These are phyloP conservation scores for Diabrotica undecimpunctata DNA, from an alignment of 1,140 invertebrate species.

Conservation along the genomic window DNA sequence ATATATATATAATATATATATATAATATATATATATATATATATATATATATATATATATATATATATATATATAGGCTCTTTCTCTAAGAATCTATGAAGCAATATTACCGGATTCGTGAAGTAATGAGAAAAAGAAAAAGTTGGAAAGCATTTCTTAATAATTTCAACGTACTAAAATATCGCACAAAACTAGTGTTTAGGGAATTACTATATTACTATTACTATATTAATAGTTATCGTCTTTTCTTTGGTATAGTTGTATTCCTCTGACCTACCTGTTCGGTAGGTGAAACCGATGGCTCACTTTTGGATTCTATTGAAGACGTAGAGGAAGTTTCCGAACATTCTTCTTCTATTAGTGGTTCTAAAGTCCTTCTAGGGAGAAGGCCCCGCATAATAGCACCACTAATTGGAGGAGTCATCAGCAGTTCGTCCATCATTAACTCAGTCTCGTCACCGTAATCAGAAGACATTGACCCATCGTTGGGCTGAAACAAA, in stretches of 20 bases:
- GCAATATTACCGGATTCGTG: no score
- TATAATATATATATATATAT: no score
- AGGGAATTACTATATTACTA: no score
- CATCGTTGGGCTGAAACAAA: slow-evolving; percentile 38
- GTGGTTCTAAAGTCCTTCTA: slow-evolving; percentile 62
- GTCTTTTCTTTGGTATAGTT: neutral
- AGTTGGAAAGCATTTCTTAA: no score
- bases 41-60: no score
- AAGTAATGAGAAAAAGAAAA: no score
- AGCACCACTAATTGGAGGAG: slow-evolving; percentile 63
- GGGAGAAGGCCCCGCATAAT: slow-evolving; percentile 61
- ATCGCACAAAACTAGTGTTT: no score
- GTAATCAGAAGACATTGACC: slow-evolving; percentile 60
- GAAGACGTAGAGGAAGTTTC: slow-evolving; percentile 48
- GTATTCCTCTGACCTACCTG: slow-evolving; percentile 52
- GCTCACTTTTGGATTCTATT: slow-evolving; percentile 47
- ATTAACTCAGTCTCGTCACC: slow-evolving; percentile 66
- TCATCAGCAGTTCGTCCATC: slow-evolving; percentile 70
- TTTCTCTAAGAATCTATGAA: no score
- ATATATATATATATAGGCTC: no score
- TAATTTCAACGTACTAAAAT: no score
- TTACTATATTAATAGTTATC: no score
- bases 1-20: no score
- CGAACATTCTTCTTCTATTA: slow-evolving; percentile 64
- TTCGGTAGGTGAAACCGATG: slow-evolving; percentile 51